These are phyloP conservation scores for Neodon shergylaensis DNA, from an alignment of 2,113 vertebrate species.

Conservation along the genomic window DNA sequence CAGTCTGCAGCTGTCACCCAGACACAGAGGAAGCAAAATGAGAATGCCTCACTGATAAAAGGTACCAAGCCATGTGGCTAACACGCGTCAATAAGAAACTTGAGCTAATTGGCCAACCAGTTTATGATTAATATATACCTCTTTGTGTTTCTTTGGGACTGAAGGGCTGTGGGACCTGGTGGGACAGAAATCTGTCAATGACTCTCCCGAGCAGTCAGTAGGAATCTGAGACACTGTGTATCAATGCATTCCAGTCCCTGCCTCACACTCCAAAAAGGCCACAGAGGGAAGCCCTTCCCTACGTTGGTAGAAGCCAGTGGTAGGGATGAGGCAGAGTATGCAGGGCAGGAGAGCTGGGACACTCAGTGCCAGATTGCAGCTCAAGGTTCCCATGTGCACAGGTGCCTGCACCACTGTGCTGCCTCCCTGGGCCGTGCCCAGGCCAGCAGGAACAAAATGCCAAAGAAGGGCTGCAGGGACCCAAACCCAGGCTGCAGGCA, in stretches of 20 bases:
- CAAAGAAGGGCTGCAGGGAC: too few species aligned
- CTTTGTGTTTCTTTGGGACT: too few species aligned
- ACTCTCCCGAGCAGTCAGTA: neutral
- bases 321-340: neutral
- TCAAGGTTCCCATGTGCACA: neutral
- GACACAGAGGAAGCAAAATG: too few species aligned
- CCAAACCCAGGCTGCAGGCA: neutral
- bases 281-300: neutral
- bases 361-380: neutral
- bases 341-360: neutral
- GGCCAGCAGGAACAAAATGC: neutral
- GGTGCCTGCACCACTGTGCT: neutral
- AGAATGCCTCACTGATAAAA: too few species aligned
- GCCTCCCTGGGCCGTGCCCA: neutral
- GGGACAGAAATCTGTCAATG: too few species aligned
- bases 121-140: too few species aligned
- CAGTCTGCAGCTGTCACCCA: too few species aligned
- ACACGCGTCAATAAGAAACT: too few species aligned
- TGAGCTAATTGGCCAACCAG: too few species aligned
- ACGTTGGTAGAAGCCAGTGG: too few species aligned
- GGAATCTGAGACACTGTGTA: neutral
- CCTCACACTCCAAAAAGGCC: neutral
- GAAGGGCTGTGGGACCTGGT: too few species aligned
- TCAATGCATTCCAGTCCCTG: neutral
- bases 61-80: too few species aligned